Evolutionary conservation across 2,797 vertebrate species (phyloP).

Genomic region (Hephaestus fuliginosus): DNA sequence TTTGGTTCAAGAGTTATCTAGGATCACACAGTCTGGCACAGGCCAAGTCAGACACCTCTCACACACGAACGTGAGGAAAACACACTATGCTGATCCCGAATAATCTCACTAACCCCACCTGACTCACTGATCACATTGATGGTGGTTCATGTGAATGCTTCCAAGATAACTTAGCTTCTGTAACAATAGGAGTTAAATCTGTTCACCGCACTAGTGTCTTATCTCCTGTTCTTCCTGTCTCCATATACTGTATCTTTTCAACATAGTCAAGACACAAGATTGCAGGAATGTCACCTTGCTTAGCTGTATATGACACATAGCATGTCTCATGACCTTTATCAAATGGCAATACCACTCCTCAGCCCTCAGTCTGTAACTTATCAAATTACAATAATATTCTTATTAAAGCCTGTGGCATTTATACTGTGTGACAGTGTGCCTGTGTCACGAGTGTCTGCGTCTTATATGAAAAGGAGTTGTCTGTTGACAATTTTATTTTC

Average conservation of each 20-base stretch:
- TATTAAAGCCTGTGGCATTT: not conserved
- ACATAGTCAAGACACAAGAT: not conserved
- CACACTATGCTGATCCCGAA: not conserved
- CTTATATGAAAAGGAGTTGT: not conserved
- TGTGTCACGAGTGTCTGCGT: not conserved
- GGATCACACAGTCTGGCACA: not conserved
- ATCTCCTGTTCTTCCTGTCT: not conserved
- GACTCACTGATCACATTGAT: not conserved
- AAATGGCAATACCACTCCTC: not conserved
- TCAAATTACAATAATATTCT: constrained; percentile 3
- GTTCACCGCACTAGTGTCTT: too few relatives aligned
- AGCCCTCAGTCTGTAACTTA: not conserved
- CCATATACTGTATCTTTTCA: not conserved
- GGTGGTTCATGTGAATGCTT: not conserved
- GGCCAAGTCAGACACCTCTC: not conserved
- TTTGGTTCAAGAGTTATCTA: not conserved
- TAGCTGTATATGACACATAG: not conserved
- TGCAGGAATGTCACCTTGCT: not conserved
- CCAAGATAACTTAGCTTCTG: not conserved
- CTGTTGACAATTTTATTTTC: not conserved
- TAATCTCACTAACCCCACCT: not conserved
- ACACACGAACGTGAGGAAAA: not conserved
- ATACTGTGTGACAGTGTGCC: not conserved
- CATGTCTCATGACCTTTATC: not conserved
- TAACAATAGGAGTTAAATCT: not conserved